These are phyloP conservation scores for Caenorhabditis sulstoni DNA, from an alignment of 2,888 invertebrate genomes.

Conservation along the genomic window DNA sequence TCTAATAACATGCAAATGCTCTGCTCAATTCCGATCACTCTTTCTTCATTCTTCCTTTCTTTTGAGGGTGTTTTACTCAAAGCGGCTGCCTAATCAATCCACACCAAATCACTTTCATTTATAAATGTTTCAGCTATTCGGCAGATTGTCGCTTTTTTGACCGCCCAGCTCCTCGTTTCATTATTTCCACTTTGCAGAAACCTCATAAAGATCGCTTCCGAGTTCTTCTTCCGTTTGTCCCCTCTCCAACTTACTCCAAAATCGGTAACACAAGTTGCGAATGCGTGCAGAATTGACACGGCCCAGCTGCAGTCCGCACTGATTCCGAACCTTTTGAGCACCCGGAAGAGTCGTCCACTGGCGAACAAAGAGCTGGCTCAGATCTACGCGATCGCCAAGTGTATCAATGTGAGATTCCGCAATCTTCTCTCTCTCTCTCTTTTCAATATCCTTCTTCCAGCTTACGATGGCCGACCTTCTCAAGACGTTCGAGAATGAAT, in stretches of 20 bases:
- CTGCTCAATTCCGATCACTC: too few relatives aligned
- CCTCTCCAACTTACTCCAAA: constrained; percentile 38
- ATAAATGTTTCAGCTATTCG: too few relatives aligned
- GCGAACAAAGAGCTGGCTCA: constrained; percentile 56
- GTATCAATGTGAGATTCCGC: constrained; percentile 54
- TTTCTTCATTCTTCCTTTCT: too few relatives aligned
- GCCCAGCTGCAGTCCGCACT: constrained; percentile 54
- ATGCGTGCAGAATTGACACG: constrained; percentile 54
- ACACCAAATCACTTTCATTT: too few relatives aligned
- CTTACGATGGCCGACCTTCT: constrained; percentile 49
- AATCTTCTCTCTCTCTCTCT: neutral
- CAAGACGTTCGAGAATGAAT: constrained; percentile 53
- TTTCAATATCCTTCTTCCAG: constrained; percentile 25
- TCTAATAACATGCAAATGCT: neutral
- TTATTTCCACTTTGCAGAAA: constrained; percentile 29
- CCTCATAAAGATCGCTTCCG: constrained; percentile 58
- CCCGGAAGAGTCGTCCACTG: constrained; percentile 46
- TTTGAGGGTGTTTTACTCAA: too few relatives aligned
- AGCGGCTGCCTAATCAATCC: too few relatives aligned
- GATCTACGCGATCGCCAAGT: constrained; percentile 55
- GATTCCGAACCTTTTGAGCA: constrained; percentile 57
- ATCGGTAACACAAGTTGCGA: constrained; percentile 53
- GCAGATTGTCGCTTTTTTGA: too few relatives aligned
- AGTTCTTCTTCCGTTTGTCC: constrained; percentile 64
- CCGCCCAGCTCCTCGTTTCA: neutral